These are phyloP conservation scores for Nyctibius grandis DNA, from an alignment of 2,797 vertebrate species.

Conservation along the genomic window DNA sequence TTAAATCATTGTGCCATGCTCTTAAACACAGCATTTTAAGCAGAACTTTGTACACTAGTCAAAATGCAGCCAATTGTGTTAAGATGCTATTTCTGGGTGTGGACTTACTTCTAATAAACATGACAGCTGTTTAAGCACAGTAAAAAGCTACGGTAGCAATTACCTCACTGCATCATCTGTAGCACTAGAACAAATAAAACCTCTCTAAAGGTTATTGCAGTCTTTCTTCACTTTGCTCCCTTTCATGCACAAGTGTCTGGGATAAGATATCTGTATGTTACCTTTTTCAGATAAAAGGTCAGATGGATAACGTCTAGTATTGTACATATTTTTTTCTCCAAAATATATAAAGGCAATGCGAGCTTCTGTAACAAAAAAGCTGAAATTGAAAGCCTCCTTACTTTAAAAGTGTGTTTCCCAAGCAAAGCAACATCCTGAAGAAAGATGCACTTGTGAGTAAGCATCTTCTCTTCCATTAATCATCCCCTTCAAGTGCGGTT, in stretches of 20 bases:
- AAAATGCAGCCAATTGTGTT: background rate
- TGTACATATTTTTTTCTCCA: background rate
- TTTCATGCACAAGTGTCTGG: background rate
- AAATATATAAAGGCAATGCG: background rate
- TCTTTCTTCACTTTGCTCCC: background rate
- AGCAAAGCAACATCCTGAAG: background rate
- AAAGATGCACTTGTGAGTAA: background rate
- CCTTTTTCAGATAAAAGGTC: background rate
- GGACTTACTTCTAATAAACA: background rate
- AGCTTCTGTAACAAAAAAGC: background rate
- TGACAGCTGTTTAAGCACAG: background rate
- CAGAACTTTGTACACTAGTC: background rate
- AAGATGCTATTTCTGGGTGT: background rate
- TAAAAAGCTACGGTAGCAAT: background rate
- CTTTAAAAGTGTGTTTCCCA: conserved; percentile 29
- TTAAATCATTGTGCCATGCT: background rate
- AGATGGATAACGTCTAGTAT: background rate
- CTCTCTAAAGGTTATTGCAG: background rate
- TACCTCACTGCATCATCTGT: background rate
- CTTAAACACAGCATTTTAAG: background rate
- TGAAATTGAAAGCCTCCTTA: background rate
- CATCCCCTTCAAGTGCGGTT: background rate
- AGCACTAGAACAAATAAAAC: conserved; percentile 17
- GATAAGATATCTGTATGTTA: background rate
- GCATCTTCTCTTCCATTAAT: conserved; percentile 12